phyloP scores from a whole-genome alignment of 2,113 vertebrate species.

The Fregetta grallaria region DNA sequence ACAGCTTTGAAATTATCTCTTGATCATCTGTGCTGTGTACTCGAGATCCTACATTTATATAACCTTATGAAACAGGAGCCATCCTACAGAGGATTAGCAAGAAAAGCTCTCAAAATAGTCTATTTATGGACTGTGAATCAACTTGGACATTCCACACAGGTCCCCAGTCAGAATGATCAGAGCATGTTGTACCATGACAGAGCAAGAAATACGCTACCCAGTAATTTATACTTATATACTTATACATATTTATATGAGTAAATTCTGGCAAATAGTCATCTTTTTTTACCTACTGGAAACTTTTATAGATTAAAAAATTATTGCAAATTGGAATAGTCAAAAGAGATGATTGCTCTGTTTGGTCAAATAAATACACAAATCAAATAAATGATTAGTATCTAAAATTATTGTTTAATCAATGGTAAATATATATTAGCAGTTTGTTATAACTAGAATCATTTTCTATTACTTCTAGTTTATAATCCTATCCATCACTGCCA shows the following conservation, averaged over 20 bases:
- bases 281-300: not conserved
- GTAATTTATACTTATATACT: too few species aligned
- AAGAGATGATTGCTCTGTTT: not conserved
- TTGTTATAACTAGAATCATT: not conserved
- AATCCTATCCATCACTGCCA: not conserved
- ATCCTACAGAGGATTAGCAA: not conserved
- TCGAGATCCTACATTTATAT: not conserved
- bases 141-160: not conserved
- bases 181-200: not conserved
- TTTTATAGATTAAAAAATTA: not conserved
- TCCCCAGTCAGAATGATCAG: not conserved
- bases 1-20: not conserved
- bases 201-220: not conserved
- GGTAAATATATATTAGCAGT: not conserved
- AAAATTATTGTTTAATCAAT: not conserved
- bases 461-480: not conserved
- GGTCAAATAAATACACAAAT: not conserved
- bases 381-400: not conserved
- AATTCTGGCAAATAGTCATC: not conserved
- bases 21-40: not conserved
- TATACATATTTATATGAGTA: not conserved
- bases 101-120: not conserved
- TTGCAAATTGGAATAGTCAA: not conserved
- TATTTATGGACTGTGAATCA: not conserved
- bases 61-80: not conserved